Percentiles rank a stretch among this genome's conserved stretches.
phyloP scores from a whole-genome alignment of 2,113 vertebrate species.

The Ornithorhynchus anatinus region DNA sequence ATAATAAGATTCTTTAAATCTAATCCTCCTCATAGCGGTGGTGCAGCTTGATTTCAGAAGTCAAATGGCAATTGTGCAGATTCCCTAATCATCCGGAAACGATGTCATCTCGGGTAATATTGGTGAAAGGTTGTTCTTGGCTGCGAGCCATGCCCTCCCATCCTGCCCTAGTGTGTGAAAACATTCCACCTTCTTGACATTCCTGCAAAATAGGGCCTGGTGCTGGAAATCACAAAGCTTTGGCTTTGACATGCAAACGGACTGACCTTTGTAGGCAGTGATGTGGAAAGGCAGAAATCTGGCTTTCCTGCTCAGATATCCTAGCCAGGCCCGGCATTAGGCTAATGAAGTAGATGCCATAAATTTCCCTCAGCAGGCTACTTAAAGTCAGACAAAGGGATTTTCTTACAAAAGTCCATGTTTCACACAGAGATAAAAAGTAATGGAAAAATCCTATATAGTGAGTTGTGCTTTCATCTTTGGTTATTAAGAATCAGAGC shows the following conservation, averaged over 20 bases:
- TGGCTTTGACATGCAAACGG: not conserved
- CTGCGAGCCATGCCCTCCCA: not conserved
- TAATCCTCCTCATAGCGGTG: too few relatives aligned
- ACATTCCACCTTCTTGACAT: not conserved
- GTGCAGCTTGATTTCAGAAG: too few relatives aligned
- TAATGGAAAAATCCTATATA: rapidly evolving
- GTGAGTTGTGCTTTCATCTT: rapidly evolving
- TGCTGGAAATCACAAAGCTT: not conserved
- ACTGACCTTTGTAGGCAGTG: not conserved
- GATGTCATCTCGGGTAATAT: not conserved
- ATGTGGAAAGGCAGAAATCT: not conserved
- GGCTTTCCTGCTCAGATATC: rapidly evolving
- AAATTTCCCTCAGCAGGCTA: rapidly evolving
- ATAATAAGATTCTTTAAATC: too few relatives aligned
- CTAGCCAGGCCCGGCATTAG: not conserved
- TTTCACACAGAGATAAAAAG: not conserved
- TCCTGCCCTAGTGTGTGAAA: not conserved
- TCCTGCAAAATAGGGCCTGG: not conserved
- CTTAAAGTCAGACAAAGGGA: not conserved
- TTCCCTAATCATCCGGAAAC: not conserved
- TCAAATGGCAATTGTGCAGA: not conserved
- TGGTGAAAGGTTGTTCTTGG: slow-evolving; percentile 9
- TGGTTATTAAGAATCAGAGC: too few relatives aligned
- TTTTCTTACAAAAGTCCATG: not conserved
- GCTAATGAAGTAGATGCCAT: not conserved